Conservation (phyloP, 2,797 vertebrate genomes). For the Pseudocheirus occidentalis region DNA sequence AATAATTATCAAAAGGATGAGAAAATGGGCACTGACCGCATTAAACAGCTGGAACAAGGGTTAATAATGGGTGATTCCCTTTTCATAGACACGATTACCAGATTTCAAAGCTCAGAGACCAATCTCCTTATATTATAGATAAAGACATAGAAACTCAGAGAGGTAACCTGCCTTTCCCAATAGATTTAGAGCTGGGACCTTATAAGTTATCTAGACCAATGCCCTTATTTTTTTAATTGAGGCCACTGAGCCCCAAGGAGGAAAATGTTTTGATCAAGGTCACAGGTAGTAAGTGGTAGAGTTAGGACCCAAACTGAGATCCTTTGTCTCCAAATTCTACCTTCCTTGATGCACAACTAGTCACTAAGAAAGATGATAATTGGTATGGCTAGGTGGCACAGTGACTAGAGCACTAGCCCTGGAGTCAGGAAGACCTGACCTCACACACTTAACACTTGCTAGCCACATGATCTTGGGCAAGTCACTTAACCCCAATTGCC, state of each 20-base stretch:
- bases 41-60: conserved; percentile 6
- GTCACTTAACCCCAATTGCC: too few species aligned
- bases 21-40: neutral
- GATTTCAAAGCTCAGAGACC: neutral
- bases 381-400: too few species aligned
- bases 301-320: neutral
- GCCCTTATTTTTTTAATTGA: neutral
- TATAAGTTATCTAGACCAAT: neutral
- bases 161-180: neutral
- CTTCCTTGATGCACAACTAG: neutral
- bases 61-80: neutral
- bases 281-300: neutral
- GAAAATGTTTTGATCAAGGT: neutral
- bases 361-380: neutral
- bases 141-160: neutral
- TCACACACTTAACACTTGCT: too few species aligned
- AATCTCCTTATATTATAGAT: neutral
- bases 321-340: neutral
- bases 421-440: too few species aligned
- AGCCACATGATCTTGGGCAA: too few species aligned
- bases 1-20: conserved; percentile 4
- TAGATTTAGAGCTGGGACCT: neutral
- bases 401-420: neutral
- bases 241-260: neutral
- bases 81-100: neutral